Conservation (phyloP, 2,797 vertebrate genomes). For the Moxostoma hubbsi region DNA sequence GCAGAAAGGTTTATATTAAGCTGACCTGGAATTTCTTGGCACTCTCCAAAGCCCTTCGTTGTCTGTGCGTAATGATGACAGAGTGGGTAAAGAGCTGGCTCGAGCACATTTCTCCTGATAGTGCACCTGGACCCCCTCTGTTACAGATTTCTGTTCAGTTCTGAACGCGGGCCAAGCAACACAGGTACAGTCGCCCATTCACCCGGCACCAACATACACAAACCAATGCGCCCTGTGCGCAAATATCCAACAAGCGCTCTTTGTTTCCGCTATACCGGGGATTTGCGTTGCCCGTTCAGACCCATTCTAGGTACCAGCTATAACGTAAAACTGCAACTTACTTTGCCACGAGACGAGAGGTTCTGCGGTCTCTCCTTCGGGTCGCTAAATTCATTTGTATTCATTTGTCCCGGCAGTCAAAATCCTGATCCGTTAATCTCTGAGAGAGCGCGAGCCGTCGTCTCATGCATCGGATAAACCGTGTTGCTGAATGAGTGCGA, state of each 20-base stretch:
- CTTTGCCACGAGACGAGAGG: constrained; percentile 87
- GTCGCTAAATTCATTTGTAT: constrained; percentile 91
- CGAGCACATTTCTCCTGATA: constrained; percentile 8
- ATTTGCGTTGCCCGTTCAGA: constrained; percentile 3
- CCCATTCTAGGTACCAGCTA: not conserved
- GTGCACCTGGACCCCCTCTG: constrained; percentile 35
- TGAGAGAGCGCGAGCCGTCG: constrained; percentile 75
- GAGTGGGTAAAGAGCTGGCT: constrained; percentile 10
- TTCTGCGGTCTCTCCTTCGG: constrained; percentile 89
- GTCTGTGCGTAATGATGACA: constrained; percentile 14
- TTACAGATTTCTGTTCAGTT: constrained; percentile 48
- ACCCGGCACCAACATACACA: constrained; percentile 30
- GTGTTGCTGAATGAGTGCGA: constrained; percentile 68
- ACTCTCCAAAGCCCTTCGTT: not conserved
- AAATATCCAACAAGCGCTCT: constrained; percentile 42
- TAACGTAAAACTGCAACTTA: constrained; percentile 76
- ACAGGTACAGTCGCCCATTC: constrained; percentile 57
- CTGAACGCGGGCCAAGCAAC: constrained; percentile 71
- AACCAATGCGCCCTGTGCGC: constrained; percentile 40
- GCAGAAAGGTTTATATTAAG: not conserved
- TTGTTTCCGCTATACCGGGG: constrained; percentile 22
- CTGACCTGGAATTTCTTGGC: not conserved
- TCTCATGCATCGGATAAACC: constrained; percentile 75
- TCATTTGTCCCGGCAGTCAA: constrained; percentile 91
- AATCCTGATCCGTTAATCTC: constrained; percentile 80